Percentiles rank a stretch among this genome's conserved stretches.
Conservation (phyloP, 2,113 vertebrate genomes). For the Leuciscus idus region DNA sequence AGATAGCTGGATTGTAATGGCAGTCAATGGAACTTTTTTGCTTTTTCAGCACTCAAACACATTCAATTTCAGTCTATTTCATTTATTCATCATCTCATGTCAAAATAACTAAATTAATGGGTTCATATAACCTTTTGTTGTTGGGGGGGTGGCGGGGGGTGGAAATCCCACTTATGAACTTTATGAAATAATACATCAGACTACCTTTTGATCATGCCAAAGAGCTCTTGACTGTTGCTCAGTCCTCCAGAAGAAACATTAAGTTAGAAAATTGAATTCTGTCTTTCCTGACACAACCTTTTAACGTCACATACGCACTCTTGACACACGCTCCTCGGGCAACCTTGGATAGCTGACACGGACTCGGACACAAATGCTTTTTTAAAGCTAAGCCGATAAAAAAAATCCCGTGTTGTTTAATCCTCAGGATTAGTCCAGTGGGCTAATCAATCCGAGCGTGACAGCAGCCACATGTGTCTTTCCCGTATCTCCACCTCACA, state of each 20-base stretch:
- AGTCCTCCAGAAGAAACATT: constrained; percentile 33
- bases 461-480: constrained; percentile 55
- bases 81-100: background rate
- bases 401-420: constrained; percentile 52
- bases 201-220: constrained; percentile 20
- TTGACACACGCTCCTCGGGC: constrained; percentile 37
- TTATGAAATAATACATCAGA: constrained; percentile 24
- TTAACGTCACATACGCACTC: constrained; percentile 14
- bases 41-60: background rate
- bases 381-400: constrained; percentile 50
- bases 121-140: constrained; percentile 6
- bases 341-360: constrained; percentile 44
- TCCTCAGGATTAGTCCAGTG: constrained; percentile 58
- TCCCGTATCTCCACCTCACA: constrained; percentile 56
- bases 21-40: background rate
- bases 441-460: constrained; percentile 59
- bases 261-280: constrained; percentile 30
- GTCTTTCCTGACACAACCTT: constrained; percentile 43
- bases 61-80: background rate
- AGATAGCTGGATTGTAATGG: background rate
- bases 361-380: constrained; percentile 47
- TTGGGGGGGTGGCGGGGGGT: background rate
- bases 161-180: background rate
- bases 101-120: background rate
- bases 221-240: constrained; percentile 6